These are phyloP conservation scores for Aplocera efformata DNA, from an alignment of 2,888 invertebrate genomes.

Conservation along the genomic window DNA sequence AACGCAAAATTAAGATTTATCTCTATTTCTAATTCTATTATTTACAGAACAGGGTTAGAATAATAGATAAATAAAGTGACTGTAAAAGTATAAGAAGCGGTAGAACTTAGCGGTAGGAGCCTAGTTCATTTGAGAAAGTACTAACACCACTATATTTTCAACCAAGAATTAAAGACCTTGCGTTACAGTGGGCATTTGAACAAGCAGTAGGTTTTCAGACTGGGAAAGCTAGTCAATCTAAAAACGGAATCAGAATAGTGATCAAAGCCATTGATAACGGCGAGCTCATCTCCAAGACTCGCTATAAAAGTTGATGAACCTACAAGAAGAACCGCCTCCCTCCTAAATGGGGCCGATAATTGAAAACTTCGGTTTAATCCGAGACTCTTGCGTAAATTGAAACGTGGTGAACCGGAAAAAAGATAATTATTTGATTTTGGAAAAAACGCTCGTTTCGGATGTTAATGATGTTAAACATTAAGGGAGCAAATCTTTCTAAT, in stretches of 20 bases:
- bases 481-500: slow-evolving; percentile 17
- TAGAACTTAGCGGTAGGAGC: no score
- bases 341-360: slow-evolving; percentile 62
- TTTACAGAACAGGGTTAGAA: no score
- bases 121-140: no score
- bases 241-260: slow-evolving; percentile 31
- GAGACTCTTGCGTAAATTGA: slow-evolving; percentile 58
- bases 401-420: slow-evolving; percentile 50
- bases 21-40: no score
- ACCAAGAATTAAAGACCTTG: no score
- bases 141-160: no score
- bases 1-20: no score
- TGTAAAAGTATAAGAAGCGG: no score
- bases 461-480: slow-evolving; percentile 30
- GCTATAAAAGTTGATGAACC: slow-evolving; percentile 32
- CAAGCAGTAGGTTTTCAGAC: no score
- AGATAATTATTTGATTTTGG: slow-evolving; percentile 46
- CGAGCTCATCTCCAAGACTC: slow-evolving; percentile 24
- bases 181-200: no score
- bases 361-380: slow-evolving; percentile 67
- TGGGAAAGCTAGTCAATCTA: slow-evolving; percentile 24
- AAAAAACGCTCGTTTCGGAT: slow-evolving; percentile 33
- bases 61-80: no score
- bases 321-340: slow-evolving; percentile 30
- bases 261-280: slow-evolving; percentile 51